Evolutionary conservation across 2,888 invertebrate species (phyloP).

Genomic region (Coelopa pilipes): DNA sequence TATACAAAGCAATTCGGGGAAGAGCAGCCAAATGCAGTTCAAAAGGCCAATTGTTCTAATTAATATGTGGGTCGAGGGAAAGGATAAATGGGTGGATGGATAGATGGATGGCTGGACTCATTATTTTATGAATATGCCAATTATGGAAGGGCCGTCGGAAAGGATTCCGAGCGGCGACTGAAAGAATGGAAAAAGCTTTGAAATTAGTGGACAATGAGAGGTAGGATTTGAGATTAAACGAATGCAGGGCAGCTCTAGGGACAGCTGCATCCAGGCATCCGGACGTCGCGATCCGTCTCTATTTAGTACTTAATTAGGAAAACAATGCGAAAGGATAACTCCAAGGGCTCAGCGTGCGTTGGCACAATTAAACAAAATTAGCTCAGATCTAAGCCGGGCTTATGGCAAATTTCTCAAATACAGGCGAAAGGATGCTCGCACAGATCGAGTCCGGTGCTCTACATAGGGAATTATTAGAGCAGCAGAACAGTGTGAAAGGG

Average conservation of each 20-base stretch:
- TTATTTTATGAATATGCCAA: too few relatives aligned
- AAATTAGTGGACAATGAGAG: background rate
- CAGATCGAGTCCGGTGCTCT: background rate
- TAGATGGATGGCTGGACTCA: too few relatives aligned
- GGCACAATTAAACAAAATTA: slow-evolving; percentile 60
- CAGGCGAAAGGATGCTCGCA: background rate
- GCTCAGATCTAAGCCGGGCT: slow-evolving; percentile 57
- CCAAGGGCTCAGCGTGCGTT: slow-evolving; percentile 23
- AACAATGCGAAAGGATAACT: slow-evolving; percentile 46
- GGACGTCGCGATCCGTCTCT: background rate
- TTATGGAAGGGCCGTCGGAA: too few relatives aligned
- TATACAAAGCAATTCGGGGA: too few relatives aligned
- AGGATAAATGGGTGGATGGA: too few relatives aligned
- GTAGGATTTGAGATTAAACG: background rate
- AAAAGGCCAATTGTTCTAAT: too few relatives aligned
- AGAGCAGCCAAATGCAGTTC: too few relatives aligned
- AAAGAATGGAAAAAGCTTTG: background rate
- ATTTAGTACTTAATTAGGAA: slow-evolving; percentile 53
- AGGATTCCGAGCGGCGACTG: too few relatives aligned
- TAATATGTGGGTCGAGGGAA: too few relatives aligned
- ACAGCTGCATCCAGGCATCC: background rate
- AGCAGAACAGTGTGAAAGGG: too few relatives aligned
- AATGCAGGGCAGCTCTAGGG: background rate
- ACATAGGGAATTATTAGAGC: slow-evolving; percentile 17
- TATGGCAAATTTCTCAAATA: slow-evolving; percentile 51